Evolutionary conservation across 2,113 vertebrate species (phyloP).

Genomic region (Corynorhinus townsendii): DNA sequence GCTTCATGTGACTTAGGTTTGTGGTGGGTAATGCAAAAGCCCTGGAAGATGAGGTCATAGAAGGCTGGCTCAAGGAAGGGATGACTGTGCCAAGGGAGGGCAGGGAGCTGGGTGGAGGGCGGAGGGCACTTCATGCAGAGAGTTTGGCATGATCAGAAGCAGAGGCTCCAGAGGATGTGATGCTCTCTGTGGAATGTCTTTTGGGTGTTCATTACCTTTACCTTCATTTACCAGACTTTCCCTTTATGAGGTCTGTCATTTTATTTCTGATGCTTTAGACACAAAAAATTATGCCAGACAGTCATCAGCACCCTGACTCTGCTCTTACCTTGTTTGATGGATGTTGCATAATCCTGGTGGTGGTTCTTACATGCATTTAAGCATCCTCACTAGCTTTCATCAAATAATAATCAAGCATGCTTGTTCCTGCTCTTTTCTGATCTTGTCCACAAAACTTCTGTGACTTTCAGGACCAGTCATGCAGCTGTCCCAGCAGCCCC

Average conservation of each 20-base stretch:
- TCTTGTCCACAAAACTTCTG: conserved; percentile 77
- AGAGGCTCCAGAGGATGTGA: background rate
- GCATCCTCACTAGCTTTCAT: background rate
- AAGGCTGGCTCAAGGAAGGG: background rate
- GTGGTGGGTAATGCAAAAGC: background rate
- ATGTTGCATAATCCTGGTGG: no score
- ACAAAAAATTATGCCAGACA: background rate
- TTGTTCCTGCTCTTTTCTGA: conserved; percentile 43
- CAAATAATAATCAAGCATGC: background rate
- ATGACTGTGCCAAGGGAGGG: background rate
- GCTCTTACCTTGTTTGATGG: background rate
- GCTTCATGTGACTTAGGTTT: background rate
- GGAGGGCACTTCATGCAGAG: no score
- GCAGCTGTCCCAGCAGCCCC: conserved; percentile 59
- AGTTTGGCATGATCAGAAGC: background rate
- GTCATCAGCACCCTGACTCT: background rate
- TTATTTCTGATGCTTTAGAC: background rate
- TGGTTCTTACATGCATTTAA: background rate
- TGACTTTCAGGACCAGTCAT: conserved; percentile 78
- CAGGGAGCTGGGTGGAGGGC: background rate
- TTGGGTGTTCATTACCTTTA: background rate
- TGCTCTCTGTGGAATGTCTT: background rate
- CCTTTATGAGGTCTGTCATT: background rate
- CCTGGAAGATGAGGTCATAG: background rate
- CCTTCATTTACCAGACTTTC: background rate